A percentile compares a stretch with the other conserved stretches of the same genome.
These are phyloP conservation scores for Synanthedon vespiformis DNA, from an alignment of 2,888 invertebrate species.

Conservation along the genomic window DNA sequence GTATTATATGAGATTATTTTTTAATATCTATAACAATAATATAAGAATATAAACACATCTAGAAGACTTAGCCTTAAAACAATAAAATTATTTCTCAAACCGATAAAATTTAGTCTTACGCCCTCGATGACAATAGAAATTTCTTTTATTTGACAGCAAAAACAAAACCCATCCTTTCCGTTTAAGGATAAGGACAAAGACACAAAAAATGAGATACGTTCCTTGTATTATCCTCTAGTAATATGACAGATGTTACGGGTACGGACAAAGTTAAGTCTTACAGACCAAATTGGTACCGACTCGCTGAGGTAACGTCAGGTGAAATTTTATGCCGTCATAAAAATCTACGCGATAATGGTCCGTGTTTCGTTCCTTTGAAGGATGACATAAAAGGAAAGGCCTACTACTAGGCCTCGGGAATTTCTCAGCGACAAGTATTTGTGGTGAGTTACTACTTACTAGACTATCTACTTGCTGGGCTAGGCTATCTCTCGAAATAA, in stretches of 20 bases:
- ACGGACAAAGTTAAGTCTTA: slow-evolving; percentile 34
- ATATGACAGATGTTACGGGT: slow-evolving; percentile 27
- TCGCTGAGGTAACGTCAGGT: slow-evolving; percentile 34
- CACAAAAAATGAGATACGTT: slow-evolving; percentile 35
- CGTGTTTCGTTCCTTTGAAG: slow-evolving; percentile 6
- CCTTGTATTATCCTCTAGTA: slow-evolving; percentile 24
- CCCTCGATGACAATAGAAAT: too few relatives aligned
- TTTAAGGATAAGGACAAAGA: slow-evolving; percentile 6
- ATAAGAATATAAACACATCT: too few relatives aligned
- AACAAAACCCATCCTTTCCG: too few relatives aligned
- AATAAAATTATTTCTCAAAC: too few relatives aligned
- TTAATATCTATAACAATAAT: too few relatives aligned
- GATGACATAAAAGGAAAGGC: not conserved
- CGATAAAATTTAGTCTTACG: too few relatives aligned
- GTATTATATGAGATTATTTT: too few relatives aligned
- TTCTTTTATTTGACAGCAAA: too few relatives aligned
- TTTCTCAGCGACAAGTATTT: not conserved
- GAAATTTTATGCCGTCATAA: slow-evolving; percentile 53
- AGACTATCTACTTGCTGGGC: too few relatives aligned
- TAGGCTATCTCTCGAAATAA: too few relatives aligned
- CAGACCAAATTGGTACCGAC: slow-evolving; percentile 34
- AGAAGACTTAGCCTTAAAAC: too few relatives aligned
- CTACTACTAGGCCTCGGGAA: not conserved
- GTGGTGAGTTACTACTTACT: too few relatives aligned
- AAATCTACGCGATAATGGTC: slow-evolving; percentile 32